Conservation (phyloP, 2,888 invertebrate species). For the Latrodectus hesperus region DNA sequence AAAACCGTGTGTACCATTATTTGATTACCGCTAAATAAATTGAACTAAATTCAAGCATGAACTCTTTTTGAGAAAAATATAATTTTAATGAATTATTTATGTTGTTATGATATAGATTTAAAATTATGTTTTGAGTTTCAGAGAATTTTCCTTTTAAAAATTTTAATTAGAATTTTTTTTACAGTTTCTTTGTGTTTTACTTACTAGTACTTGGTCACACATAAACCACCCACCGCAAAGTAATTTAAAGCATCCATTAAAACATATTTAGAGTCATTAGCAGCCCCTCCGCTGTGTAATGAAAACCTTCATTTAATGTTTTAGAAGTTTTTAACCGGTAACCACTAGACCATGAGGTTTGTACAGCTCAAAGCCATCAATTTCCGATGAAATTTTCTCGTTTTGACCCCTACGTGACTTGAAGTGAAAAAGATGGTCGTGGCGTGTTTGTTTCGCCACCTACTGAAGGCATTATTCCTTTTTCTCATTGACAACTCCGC, state of each 20-base stretch:
- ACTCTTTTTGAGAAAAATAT: too few species aligned
- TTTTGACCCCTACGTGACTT: not conserved
- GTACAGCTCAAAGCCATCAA: not conserved
- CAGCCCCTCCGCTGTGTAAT: not conserved
- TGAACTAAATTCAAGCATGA: too few species aligned
- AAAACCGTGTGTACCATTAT: too few species aligned
- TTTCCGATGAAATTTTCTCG: constrained; percentile 3
- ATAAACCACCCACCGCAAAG: not conserved
- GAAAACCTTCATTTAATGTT: not conserved
- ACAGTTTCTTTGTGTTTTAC: too few species aligned
- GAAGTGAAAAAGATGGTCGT: not conserved
- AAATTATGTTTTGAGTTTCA: too few species aligned
- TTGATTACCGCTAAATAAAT: too few species aligned
- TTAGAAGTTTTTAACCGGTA: not conserved
- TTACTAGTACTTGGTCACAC: too few species aligned
- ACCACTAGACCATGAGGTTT: not conserved
- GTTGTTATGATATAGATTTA: too few species aligned
- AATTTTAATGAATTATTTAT: too few species aligned
- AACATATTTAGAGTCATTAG: constrained; percentile 1
- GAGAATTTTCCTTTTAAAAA: too few species aligned
- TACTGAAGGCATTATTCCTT: not conserved
- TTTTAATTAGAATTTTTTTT: too few species aligned
- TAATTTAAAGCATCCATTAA: not conserved
- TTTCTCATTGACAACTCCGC: not conserved
- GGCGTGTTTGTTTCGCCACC: not conserved